These are phyloP conservation scores for Chondrosia reniformis DNA, from an alignment of 37 sponge, comb jelly and placozoan genomes.

Conservation along the genomic window DNA sequence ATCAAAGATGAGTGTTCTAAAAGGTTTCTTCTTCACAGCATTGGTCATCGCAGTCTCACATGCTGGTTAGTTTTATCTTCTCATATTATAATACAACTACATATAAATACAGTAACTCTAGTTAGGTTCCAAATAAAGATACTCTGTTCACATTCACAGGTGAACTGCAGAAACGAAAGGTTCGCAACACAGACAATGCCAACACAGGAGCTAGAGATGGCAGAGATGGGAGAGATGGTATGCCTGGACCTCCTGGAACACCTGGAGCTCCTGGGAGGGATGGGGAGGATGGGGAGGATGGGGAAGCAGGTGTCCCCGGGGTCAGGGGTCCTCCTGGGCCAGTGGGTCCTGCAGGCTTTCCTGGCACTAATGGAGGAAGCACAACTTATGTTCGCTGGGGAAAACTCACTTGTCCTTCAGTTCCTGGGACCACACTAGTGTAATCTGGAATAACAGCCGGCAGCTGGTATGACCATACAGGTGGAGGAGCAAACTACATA, in stretches of 20 bases:
- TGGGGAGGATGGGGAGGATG: not conserved
- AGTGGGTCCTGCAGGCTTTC: slow-evolving; percentile 25
- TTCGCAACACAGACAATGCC: too few relatives aligned
- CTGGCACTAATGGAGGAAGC: too few relatives aligned
- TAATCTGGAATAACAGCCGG: slow-evolving; percentile 26
- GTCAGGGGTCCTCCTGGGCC: slow-evolving; percentile 11
- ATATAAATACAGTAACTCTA: too few relatives aligned
- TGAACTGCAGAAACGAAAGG: too few relatives aligned
- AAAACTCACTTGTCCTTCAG: slow-evolving; percentile 3
- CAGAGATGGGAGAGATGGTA: slow-evolving; percentile 1
- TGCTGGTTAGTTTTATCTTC: too few relatives aligned
- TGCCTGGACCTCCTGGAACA: slow-evolving; percentile 15
- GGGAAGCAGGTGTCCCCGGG: not conserved
- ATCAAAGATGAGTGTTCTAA: too few relatives aligned
- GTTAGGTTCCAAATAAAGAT: too few relatives aligned
- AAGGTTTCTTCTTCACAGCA: too few relatives aligned
- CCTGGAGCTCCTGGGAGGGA: slow-evolving; percentile 19
- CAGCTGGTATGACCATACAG: slow-evolving; percentile 18
- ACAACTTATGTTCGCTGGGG: slow-evolving; percentile 27
- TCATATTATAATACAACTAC: too few relatives aligned
- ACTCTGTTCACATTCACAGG: too few relatives aligned
- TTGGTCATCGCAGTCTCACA: too few relatives aligned
- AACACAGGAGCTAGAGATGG: slow-evolving; percentile 17
- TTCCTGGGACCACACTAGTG: not conserved
- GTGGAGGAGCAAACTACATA: slow-evolving; percentile 22